Percentiles rank a stretch among this genome's conserved stretches.
Conservation (phyloP, 2,113 vertebrate genomes). For the Marmota flaviventris region DNA sequence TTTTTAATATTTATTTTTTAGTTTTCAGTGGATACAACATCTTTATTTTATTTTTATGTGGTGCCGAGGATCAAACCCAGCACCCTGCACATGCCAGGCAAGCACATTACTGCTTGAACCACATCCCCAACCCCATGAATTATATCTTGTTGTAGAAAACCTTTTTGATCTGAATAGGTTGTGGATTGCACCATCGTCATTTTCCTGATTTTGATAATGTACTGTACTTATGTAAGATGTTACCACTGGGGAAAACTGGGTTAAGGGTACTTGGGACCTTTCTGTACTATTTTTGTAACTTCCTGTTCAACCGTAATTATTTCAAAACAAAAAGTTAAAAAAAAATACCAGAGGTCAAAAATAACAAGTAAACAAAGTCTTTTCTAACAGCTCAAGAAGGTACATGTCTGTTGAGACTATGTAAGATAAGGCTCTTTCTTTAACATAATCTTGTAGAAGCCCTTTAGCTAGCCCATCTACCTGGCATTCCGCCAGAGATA, state of each 20-base stretch:
- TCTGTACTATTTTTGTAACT: slow-evolving; percentile 64
- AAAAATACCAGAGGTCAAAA: slow-evolving; percentile 47
- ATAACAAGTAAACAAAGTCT: neutral
- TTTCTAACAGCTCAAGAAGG: neutral
- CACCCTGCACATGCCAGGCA: too few relatives aligned
- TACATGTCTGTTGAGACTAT: neutral
- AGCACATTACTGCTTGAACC: too few relatives aligned
- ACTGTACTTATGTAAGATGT: slow-evolving; percentile 11
- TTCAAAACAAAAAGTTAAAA: slow-evolving; percentile 68
- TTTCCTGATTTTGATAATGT: neutral
- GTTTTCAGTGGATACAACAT: too few relatives aligned
- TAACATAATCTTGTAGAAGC: neutral
- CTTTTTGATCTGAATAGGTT: neutral
- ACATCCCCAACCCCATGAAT: neutral
- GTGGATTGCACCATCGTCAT: neutral
- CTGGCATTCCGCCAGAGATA: neutral
- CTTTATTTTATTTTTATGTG: too few relatives aligned
- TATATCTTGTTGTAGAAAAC: slow-evolving; percentile 32
- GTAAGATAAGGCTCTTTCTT: neutral
- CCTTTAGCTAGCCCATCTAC: neutral
- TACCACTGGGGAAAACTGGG: neutral
- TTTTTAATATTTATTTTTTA: too few relatives aligned
- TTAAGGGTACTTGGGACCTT: neutral
- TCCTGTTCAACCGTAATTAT: slow-evolving; percentile 55
- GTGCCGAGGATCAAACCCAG: too few relatives aligned